Base-by-base conservation (phyloP, 1,140 invertebrate genomes). In the Fopius arisanus region DNA sequence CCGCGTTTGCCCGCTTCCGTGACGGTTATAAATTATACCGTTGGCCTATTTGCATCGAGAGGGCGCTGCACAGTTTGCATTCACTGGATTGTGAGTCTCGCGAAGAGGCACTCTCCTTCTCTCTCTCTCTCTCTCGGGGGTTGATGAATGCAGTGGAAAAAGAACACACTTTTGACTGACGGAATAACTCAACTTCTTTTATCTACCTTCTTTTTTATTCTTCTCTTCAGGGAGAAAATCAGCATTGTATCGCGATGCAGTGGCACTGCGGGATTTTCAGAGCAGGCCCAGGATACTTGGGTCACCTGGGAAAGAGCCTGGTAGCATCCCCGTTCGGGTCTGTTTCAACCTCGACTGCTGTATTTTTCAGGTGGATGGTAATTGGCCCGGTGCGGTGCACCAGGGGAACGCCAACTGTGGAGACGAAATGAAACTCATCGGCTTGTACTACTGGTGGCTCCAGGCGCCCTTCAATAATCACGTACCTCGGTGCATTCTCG, bases 21-120 rank as follows among this genome's bases (percentile, higher is more conserved):
- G 82, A 82, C 81, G 78, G 78, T 67, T 83, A 84, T 84, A 83
- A 85, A 85, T 85, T 85, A 84, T 83, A 80, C 79, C 79, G 76
- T 66, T 85, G 84, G 79, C 84, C 84, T 84, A 84, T 84, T 84
- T 85, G 81, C 83, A 80, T 75, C 69, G 37, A 54, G 62, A 43
- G 16, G 51, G 31, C 16, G 19, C 69, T 62, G 69, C 37, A 31
- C 63, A 26, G 59, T 29, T 31, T 31, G 10, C 14, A 43, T 43
- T 43, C 40, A 43, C 40, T 43, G 10, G 40, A 3, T 43, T 43
- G 40, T 43, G 40, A 43, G 40, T 10, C 40, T 43, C 4, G 10
- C 3, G n/a, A 43, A 43, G 40, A 43, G 40, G 40, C 12, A 43
- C 40, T 6, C 33, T 37, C 33, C 12, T n/a, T n/a, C n/a, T n/a